Conservation (phyloP, 2,797 vertebrate species). For the Emydoidea blandingii region DNA sequence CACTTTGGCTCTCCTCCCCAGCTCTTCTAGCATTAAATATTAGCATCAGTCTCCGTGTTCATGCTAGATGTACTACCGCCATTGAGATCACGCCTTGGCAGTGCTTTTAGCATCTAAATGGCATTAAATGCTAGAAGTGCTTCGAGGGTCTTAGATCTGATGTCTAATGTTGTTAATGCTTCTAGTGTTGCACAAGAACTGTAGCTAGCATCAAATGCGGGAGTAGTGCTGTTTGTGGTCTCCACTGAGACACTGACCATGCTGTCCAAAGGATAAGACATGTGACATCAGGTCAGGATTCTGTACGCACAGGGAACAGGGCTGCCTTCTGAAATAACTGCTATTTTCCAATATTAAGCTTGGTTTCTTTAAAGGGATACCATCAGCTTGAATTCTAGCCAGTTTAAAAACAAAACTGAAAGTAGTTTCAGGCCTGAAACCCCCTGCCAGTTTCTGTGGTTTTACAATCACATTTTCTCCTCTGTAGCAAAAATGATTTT, state of each 20-base stretch:
- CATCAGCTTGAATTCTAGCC: neutral
- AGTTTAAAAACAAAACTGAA: neutral
- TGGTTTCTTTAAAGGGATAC: neutral
- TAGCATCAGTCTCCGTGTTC: neutral
- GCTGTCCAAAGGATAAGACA: neutral
- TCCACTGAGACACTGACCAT: neutral
- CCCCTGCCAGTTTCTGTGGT: constrained; percentile 15
- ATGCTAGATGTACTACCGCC: neutral
- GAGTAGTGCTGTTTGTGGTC: accelerated
- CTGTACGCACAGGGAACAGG: neutral
- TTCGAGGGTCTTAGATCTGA: neutral
- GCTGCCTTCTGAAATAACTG: neutral
- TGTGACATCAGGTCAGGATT: neutral
- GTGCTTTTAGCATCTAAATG: neutral
- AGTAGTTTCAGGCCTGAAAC: neutral
- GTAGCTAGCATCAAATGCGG: neutral
- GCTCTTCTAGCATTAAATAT: neutral
- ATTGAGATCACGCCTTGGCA: neutral
- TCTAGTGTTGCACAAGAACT: neutral
- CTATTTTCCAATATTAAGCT: neutral
- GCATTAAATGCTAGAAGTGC: neutral
- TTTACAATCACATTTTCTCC: neutral
- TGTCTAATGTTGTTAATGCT: neutral
- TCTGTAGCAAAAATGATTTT: neutral
- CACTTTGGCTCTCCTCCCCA: neutral